Evolutionary conservation across 2,797 vertebrate genomes (phyloP), one percentile per base, ranked within the genome.

Genomic region (Paratrypauchen microcephalus): DNA sequence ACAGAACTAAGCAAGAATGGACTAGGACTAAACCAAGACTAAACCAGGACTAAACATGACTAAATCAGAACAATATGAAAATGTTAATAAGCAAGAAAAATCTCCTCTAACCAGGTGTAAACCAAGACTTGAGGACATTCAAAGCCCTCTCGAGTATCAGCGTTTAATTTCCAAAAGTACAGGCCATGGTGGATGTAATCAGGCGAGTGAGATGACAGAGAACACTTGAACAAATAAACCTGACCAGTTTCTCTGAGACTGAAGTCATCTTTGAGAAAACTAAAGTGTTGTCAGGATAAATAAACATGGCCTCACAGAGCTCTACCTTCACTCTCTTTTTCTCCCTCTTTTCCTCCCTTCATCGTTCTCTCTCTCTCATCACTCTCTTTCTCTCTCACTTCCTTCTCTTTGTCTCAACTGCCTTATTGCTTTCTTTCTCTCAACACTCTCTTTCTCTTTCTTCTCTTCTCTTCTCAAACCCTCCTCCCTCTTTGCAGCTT

Each of bases 221-320:
- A 75, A 69, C 69, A 66, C 64, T 60, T 36, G 24, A 66, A 68
- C 24, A 57, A 6, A 66, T 61, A 1, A 2, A 18, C 15, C 66
- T 62, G 47, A 62, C 41, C 28, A 69, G 62, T 79, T 71, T n/a
- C 24, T 23, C 1, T 23, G 9, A 11, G 52, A 23, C 52, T 55
- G 52, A 55, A 55, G 52, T 55, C 52, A 23, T 55, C n/a, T 55
- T 54, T 23, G 21, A 55, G 11, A 55, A 21, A 23, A 55, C n/a
- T 21, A 23, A 55, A 55, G 52, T 55, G 21, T 54, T 54, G 52
- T 54, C 52, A 54, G 73, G 75, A 76, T 74, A 89, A 89, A 90
- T 83, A 87, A 77, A 83, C 69, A 36, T 26, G 52, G 23, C n/a
- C n/a, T 54, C 8, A 36, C 32, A 36, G 32, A 36, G 32, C 32